Conservation (phyloP, 2,113 vertebrate genomes). For the Upupa epops region DNA sequence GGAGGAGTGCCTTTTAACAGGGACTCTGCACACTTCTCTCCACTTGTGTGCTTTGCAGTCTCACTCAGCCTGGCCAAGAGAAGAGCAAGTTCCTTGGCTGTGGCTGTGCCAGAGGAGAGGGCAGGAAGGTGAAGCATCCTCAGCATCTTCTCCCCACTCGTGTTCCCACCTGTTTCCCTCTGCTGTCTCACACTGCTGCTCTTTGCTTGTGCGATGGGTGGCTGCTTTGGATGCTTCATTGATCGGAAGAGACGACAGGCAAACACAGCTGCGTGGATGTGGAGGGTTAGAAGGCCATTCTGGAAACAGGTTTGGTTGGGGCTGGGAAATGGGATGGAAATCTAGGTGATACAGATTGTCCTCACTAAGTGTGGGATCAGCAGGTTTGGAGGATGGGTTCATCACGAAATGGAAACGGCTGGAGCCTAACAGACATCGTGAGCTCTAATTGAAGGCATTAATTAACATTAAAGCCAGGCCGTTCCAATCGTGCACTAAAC, state of each 20-base stretch:
- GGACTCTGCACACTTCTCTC: not conserved
- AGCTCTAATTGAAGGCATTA: constrained; percentile 40
- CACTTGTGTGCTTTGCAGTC: accelerated
- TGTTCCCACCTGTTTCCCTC: not conserved
- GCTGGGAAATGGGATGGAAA: constrained; percentile 13
- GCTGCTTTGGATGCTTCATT: constrained; percentile 12
- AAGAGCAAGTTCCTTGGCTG: not conserved
- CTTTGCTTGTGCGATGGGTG: not conserved
- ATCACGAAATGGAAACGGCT: not conserved
- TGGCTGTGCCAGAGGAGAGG: accelerated
- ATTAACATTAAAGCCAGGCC: constrained; percentile 50
- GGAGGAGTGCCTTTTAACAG: not conserved
- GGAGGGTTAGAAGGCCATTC: not conserved
- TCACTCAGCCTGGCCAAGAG: not conserved
- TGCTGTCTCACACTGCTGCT: constrained; percentile 34
- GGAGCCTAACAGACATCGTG: not conserved
- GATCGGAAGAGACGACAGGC: constrained; percentile 42
- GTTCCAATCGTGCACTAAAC: not conserved
- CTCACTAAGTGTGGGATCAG: not conserved
- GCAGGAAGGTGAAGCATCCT: not conserved
- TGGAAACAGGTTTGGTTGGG: constrained; percentile 7
- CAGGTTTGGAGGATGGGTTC: not conserved
- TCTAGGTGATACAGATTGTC: not conserved
- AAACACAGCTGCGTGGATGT: accelerated
- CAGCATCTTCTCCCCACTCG: not conserved